Evolutionary conservation across 1,140 invertebrate genomes (phyloP).

Genomic region (Tetragnatha versicolor): DNA sequence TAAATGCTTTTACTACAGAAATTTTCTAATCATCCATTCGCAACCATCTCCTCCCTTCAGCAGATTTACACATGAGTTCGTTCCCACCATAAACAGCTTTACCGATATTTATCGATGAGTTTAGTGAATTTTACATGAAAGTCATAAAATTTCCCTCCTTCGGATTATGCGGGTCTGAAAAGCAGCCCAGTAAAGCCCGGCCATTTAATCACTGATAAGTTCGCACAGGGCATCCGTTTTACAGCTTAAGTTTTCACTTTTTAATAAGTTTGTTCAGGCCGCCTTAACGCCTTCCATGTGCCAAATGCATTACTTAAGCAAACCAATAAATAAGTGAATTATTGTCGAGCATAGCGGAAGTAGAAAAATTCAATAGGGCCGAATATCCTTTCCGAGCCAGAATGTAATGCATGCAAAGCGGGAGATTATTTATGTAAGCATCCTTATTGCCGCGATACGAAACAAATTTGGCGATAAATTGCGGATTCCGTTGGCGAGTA

Average conservation of each 20-base stretch:
- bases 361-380: constrained; percentile 36
- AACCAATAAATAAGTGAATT: constrained; percentile 52
- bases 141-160: no score
- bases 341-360: constrained; percentile 27
- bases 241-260: constrained; percentile 31
- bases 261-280: constrained; percentile 27
- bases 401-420: constrained; percentile 16
- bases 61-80: no score
- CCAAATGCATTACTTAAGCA: constrained; percentile 36
- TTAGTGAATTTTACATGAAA: no score
- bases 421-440: constrained; percentile 48
- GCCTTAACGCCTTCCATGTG: constrained; percentile 26
- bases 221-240: constrained; percentile 12
- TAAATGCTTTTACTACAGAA: no score
- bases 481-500: constrained; percentile 39
- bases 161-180: no score
- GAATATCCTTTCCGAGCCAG: constrained; percentile 27
- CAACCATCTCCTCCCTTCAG: no score
- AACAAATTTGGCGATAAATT: constrained; percentile 53
- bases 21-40: no score
- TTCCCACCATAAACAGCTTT: no score
- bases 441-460: constrained; percentile 42
- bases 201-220: constrained; percentile 38
- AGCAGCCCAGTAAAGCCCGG: constrained; percentile 12
- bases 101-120: no score